Base-by-base conservation (phyloP, 2,888 invertebrate genomes). In the Heliconius sara region DNA sequence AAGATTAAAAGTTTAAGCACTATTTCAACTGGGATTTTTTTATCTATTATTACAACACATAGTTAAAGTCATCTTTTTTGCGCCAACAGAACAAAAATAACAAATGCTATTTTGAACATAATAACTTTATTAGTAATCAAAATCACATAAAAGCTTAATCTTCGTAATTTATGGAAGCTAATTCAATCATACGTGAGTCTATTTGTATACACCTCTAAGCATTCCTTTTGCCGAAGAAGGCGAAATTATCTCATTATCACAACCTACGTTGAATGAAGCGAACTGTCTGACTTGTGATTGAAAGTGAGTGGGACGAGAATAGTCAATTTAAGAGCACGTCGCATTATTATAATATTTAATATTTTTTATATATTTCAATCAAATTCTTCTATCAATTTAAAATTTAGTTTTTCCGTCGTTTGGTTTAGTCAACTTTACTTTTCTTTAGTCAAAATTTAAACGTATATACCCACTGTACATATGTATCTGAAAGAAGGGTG, bases 121-220 rank as follows among this genome's bases (percentile, higher is more conserved):
- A 43, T 39, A 70, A 70, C 25, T n/a, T 16, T 70, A 70, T 25
- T 70, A 16, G 25, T 19, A 70, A 70, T 43, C 67, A 57, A 57
- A 76, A 39, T 65, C 16, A 57, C 30, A 47, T 52, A 68, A 65
- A 76, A 76, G 68, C 76, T 76, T 12, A 67, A 75, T 79, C 74
- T 25, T 74, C 67, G 63, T 79, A 79, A 75, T 79, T 79, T 79
- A 79, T 75, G 63, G 60, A n/a, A 68, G 74, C 57, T 60, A 78
- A 68, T 74, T 63, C 43, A 66, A 57, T 68, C 7, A 47, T 70
- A 63, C 71, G 60, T 22, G 34, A 68, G 74, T 63, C 79, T 79
- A 81, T 81, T 81, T 77, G 79, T 79, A 77, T 77, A 81, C 79
- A 79, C 74, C 77, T 81, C 79, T 79, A 74, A 77, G 60, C 77